Evolutionary conservation across 2,113 vertebrate genomes (phyloP).

Genomic region (Dissostichus mawsoni): DNA sequence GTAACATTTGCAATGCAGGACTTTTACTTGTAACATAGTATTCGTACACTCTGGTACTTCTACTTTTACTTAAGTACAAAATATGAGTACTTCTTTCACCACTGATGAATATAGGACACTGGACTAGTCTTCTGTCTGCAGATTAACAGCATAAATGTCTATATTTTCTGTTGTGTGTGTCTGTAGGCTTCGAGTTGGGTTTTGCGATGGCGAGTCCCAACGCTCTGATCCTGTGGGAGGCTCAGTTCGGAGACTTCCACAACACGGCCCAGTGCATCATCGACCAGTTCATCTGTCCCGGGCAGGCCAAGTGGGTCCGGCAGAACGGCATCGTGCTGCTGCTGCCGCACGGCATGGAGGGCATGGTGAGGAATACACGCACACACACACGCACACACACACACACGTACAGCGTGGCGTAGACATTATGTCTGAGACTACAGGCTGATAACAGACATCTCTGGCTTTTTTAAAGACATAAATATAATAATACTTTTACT

Average conservation of each 20-base stretch:
- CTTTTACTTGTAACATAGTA: too few relatives aligned
- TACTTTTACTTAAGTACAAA: too few relatives aligned
- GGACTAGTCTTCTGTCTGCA: neutral
- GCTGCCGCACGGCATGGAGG: slow-evolving; percentile 87
- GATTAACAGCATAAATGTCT: neutral
- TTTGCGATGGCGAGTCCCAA: slow-evolving; percentile 94
- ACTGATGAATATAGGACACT: too few relatives aligned
- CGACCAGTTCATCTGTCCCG: slow-evolving; percentile 91
- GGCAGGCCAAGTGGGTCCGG: slow-evolving; percentile 91
- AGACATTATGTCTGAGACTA: too few relatives aligned
- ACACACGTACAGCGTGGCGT: neutral
- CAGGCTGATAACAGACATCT: too few relatives aligned
- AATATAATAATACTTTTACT: too few relatives aligned
- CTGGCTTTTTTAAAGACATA: too few relatives aligned
- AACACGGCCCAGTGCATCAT: slow-evolving; percentile 93
- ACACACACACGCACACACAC: neutral
- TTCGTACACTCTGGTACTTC: too few relatives aligned
- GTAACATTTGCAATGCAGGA: too few relatives aligned
- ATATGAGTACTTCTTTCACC: too few relatives aligned
- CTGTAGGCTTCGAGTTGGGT: slow-evolving; percentile 81
- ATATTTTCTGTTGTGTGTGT: neutral
- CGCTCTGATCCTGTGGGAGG: slow-evolving; percentile 91
- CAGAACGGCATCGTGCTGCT: slow-evolving; percentile 91
- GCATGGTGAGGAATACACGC: slow-evolving; percentile 69
- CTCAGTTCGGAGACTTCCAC: slow-evolving; percentile 91